These are phyloP conservation scores for Taphrorychus bicolor DNA, from an alignment of 2,888 invertebrate genomes.

Conservation along the genomic window DNA sequence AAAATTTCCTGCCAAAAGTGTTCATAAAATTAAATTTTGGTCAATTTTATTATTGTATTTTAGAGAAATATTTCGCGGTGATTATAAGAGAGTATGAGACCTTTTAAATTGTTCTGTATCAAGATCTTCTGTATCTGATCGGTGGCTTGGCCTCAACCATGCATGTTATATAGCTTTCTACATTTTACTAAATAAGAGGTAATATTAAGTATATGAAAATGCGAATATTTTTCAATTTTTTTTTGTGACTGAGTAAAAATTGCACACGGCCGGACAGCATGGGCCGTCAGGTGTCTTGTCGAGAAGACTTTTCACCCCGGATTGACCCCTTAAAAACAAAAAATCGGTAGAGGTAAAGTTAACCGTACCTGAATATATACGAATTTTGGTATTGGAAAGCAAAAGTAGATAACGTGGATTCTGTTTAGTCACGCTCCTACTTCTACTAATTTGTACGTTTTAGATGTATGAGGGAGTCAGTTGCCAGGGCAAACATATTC, in stretches of 20 bases:
- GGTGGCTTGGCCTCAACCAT: slow-evolving; percentile 32
- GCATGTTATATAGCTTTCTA: slow-evolving; percentile 56
- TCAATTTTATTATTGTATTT: slow-evolving; percentile 31
- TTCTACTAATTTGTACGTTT: slow-evolving; percentile 1
- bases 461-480: slow-evolving; percentile 81
- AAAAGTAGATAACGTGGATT: slow-evolving; percentile 27
- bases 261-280: no score
- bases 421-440: not conserved
- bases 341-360: slow-evolving; percentile 66
- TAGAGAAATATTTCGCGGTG: slow-evolving; percentile 8
- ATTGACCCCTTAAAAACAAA: no score
- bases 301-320: no score
- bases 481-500: slow-evolving; percentile 81
- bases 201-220: slow-evolving; percentile 47
- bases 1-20: slow-evolving; percentile 19
- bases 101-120: slow-evolving; percentile 37
- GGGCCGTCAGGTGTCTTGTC: no score
- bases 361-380: slow-evolving; percentile 72
- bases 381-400: slow-evolving; percentile 65
- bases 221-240: slow-evolving; percentile 60
- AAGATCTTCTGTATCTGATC: slow-evolving; percentile 16
- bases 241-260: no score
- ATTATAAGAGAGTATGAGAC: not conserved
- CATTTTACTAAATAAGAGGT: slow-evolving; percentile 49
- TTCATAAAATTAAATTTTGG: slow-evolving; percentile 16